Percentiles rank a stretch among this genome's conserved stretches.
Conservation (phyloP, 2,888 invertebrate genomes). For the Diploptera punctata region DNA sequence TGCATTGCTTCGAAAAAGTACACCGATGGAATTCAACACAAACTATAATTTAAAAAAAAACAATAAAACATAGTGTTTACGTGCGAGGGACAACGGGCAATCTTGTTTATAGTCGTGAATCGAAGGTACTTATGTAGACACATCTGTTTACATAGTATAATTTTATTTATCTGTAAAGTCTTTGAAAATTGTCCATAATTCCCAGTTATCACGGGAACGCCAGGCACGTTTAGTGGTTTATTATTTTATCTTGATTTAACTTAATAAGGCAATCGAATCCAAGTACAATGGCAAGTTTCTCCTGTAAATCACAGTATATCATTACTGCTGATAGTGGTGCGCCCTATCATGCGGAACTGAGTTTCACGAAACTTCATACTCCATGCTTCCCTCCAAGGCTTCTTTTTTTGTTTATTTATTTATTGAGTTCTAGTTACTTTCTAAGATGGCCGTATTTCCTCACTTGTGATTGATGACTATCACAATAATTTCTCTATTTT, state of each 20-base stretch:
- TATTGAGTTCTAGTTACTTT: too few species aligned
- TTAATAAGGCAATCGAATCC: conserved; percentile 19
- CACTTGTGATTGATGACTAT: too few species aligned
- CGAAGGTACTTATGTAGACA: not conserved
- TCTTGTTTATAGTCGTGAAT: not conserved
- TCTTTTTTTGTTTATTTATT: too few species aligned
- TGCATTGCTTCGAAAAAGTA: too few species aligned
- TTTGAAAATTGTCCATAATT: conserved; percentile 8
- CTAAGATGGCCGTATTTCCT: too few species aligned
- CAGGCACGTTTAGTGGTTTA: conserved; percentile 4
- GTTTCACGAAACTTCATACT: not conserved
- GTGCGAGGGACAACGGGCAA: not conserved
- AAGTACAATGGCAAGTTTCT: conserved; percentile 4
- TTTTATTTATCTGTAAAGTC: conserved; percentile 6
- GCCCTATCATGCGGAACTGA: conserved; percentile 6
- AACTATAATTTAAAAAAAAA: too few species aligned
- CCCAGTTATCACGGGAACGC: not conserved
- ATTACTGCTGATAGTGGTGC: conserved; percentile 2
- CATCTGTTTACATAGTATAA: conserved; percentile 15
- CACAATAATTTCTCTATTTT: too few species aligned
- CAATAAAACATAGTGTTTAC: too few species aligned
- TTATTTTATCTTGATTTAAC: conserved; percentile 25
- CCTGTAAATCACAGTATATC: not conserved
- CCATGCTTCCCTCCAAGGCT: too few species aligned
- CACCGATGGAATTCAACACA: too few species aligned